phyloP scores from a whole-genome alignment of 92 coral and sea anemone species.

The Micromussa lordhowensis region DNA sequence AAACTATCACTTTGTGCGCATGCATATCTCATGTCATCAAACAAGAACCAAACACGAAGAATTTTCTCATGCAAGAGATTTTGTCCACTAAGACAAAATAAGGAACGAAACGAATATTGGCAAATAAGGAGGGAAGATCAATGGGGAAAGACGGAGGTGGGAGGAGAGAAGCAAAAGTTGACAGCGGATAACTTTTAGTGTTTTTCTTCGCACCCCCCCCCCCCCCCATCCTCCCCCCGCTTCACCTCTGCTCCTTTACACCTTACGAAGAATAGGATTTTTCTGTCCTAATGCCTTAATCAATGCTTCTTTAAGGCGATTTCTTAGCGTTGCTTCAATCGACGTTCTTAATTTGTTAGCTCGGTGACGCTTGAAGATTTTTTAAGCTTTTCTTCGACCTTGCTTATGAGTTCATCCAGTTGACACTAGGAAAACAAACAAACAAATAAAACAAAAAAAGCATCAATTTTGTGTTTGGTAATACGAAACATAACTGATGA shows the following conservation, averaged over 20 bases:
- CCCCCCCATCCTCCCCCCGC: background rate
- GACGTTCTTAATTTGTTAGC: background rate
- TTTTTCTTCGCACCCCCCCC: background rate
- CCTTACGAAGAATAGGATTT: background rate
- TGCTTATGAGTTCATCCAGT: conserved; percentile 50
- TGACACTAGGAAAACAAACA: conserved; percentile 25
- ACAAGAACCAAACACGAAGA: background rate
- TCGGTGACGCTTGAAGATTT: conserved; percentile 13
- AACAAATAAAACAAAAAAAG: background rate
- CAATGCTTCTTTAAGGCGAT: background rate
- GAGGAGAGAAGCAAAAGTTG: background rate
- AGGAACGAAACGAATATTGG: background rate
- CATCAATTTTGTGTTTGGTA: too few relatives aligned
- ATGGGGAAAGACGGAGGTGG: background rate
- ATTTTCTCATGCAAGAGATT: background rate
- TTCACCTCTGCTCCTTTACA: background rate
- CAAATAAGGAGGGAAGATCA: background rate
- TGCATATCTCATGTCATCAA: background rate
- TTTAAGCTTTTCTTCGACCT: conserved; percentile 46
- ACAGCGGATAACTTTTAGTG: background rate
- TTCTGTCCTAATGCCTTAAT: background rate
- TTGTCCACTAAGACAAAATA: background rate
- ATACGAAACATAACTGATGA: too few relatives aligned
- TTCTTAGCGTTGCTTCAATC: background rate
- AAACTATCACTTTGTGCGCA: background rate